A percentile compares a stretch with the other conserved stretches of the same genome.
Evolutionary conservation across 2,888 invertebrate species (phyloP).

Genomic region (Drosophila monieri): DNA sequence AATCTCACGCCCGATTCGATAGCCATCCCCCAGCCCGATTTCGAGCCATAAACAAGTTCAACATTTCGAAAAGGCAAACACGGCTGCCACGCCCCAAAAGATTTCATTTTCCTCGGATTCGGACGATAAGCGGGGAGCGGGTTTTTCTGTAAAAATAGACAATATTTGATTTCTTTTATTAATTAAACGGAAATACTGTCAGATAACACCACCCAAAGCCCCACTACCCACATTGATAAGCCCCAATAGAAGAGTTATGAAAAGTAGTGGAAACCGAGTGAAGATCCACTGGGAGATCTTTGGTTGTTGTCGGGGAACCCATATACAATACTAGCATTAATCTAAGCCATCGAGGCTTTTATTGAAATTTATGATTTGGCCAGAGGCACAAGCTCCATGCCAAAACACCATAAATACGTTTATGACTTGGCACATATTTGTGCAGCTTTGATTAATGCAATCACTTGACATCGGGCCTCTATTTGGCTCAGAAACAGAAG

Average conservation of each 20-base stretch:
- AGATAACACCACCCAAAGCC: constrained; percentile 35
- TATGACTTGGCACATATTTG: constrained; percentile 72
- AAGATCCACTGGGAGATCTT: constrained; percentile 27
- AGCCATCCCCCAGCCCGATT: neutral
- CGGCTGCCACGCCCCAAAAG: constrained; percentile 53
- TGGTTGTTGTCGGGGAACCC: neutral
- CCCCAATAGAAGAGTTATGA: constrained; percentile 4
- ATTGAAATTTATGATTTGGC: constrained; percentile 62
- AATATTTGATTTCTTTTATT: constrained; percentile 74
- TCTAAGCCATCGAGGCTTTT: constrained; percentile 46
- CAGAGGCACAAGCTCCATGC: constrained; percentile 41
- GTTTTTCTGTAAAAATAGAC: constrained; percentile 56
- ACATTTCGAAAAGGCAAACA: constrained; percentile 25
- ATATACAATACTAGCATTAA: constrained; percentile 8
- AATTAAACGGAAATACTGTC: constrained; percentile 67
- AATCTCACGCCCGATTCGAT: constrained; percentile 9
- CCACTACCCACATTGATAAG: constrained; percentile 22
- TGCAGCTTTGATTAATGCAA: constrained; percentile 72
- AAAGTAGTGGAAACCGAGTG: neutral
- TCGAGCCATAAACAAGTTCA: constrained; percentile 30
- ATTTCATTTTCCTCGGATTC: neutral
- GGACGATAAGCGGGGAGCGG: constrained; percentile 39
- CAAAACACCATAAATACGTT: constrained; percentile 54
- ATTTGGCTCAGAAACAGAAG: constrained; percentile 1
- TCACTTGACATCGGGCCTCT: constrained; percentile 22